Evolutionary conservation across 2,797 vertebrate genomes (phyloP), one percentile per base, ranked within the genome.

Genomic region (Bradypodion ventrale): DNA sequence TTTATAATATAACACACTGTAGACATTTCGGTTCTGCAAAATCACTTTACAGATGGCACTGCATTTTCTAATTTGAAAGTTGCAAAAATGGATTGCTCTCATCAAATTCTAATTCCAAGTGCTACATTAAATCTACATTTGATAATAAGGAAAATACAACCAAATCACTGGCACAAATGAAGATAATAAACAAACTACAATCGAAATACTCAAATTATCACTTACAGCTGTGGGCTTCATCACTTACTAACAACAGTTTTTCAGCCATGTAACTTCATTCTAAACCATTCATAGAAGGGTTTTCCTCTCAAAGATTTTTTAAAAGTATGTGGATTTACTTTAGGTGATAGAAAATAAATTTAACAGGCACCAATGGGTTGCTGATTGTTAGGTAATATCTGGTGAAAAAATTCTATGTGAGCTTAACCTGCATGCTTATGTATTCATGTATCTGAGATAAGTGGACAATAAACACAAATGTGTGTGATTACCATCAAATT

Each of bases 1-100:
- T 32, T 2, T 72, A 37, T 75, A 19, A 5, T 40, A 42, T 2
- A 82, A 10, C 19, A 23, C 68, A 7, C 46, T 60, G 75, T 56
- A 85, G 68, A 37, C 0, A 0, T 32, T 89, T 70, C 8, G 21
- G 29, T 42, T 85, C 35, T 68, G 1, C 0, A 5, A 2, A 5
- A 5, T 56, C 83, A 83, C 73, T 89, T 25, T 84, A 83, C 76
- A 59, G 74, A 88, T 32, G 82, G 46, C 75, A 85, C 40, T 87
- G 63, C 35, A 7, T 32, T 88, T 23, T 0, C 0, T 83, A 77
- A 52, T 83, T 85, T 78, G 80, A 76, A 75, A 5, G 1, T 63
- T 52, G 42, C 65, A 49, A 0, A 12, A 13, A 80, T 49, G 73
- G 82, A 90, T 82, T 86, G 27, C 32, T 10, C 62, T 46, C 59